Conservation (phyloP, 2,797 vertebrate species). For the Peromyscus nudipes region DNA sequence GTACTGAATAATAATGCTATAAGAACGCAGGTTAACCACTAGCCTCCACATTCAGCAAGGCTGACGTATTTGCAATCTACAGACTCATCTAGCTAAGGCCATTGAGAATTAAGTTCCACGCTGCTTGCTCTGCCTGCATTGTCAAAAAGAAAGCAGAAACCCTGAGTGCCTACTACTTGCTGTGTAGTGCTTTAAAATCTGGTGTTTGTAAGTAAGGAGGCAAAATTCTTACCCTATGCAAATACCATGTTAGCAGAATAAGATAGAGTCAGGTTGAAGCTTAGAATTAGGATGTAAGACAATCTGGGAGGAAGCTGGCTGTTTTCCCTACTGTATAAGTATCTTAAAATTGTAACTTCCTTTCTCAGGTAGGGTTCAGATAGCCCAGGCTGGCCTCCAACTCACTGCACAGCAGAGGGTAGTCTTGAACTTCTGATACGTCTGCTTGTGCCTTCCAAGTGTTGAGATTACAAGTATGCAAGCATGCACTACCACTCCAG, state of each 20-base stretch:
- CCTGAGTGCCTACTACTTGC: neutral
- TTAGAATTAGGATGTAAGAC: neutral
- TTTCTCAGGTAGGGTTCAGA: neutral
- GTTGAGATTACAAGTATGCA: neutral
- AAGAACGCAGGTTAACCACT: neutral
- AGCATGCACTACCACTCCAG: too few relatives aligned
- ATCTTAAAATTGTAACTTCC: conserved; percentile 5
- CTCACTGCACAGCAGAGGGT: neutral
- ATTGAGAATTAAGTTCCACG: conserved; percentile 24
- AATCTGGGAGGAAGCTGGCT: neutral
- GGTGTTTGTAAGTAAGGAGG: conserved; percentile 7
- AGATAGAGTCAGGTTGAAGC: neutral
- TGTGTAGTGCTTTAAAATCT: neutral
- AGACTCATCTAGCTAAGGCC: neutral
- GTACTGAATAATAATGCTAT: neutral
- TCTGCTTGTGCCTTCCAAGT: neutral
- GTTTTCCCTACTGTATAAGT: neutral
- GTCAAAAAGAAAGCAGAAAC: neutral
- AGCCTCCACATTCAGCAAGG: neutral
- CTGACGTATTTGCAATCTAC: conserved; percentile 50
- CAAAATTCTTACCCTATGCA: neutral
- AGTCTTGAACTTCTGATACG: neutral
- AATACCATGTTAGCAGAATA: neutral
- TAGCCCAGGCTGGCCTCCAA: neutral
- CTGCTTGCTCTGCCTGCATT: conserved; percentile 8